Percentiles rank a stretch among this genome's conserved stretches.
Conservation (phyloP, 2,888 invertebrate species). For the Margaritifera margaritifera region DNA sequence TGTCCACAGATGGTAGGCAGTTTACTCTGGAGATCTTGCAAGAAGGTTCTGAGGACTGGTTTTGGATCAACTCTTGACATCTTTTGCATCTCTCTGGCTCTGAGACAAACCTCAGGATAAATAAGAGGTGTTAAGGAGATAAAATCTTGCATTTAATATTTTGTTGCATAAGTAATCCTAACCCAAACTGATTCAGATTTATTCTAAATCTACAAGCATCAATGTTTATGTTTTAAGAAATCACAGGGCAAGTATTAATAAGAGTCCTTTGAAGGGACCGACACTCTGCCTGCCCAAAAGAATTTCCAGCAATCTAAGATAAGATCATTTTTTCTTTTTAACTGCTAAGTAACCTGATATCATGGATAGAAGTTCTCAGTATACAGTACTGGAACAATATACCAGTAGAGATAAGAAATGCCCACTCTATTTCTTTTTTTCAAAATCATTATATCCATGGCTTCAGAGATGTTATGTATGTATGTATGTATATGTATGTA, state of each 20-base stretch:
- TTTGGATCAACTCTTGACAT: slow-evolving; percentile 58
- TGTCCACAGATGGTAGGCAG: slow-evolving; percentile 61
- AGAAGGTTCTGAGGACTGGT: slow-evolving; percentile 57
- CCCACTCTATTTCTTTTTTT: no score
- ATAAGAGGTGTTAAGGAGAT: slow-evolving; percentile 30
- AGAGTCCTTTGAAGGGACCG: no score
- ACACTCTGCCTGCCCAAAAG: no score
- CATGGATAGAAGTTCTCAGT: no score
- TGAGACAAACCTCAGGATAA: slow-evolving; percentile 62
- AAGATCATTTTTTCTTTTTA: no score
- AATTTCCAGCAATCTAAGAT: no score
- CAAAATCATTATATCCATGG: no score
- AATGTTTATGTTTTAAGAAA: not conserved
- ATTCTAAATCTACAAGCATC: not conserved
- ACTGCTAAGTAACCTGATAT: no score
- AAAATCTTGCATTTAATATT: not conserved
- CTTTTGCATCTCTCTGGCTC: slow-evolving; percentile 49
- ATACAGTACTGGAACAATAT: no score
- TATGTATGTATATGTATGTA: no score
- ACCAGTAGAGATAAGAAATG: no score
- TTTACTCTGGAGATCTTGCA: slow-evolving; percentile 60
- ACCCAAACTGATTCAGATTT: not conserved
- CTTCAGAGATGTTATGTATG: no score
- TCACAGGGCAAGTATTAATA: not conserved
- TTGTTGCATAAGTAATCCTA: not conserved